These are phyloP conservation scores for Taxidea taxus DNA, from an alignment of 2,113 vertebrate genomes.

Conservation along the genomic window DNA sequence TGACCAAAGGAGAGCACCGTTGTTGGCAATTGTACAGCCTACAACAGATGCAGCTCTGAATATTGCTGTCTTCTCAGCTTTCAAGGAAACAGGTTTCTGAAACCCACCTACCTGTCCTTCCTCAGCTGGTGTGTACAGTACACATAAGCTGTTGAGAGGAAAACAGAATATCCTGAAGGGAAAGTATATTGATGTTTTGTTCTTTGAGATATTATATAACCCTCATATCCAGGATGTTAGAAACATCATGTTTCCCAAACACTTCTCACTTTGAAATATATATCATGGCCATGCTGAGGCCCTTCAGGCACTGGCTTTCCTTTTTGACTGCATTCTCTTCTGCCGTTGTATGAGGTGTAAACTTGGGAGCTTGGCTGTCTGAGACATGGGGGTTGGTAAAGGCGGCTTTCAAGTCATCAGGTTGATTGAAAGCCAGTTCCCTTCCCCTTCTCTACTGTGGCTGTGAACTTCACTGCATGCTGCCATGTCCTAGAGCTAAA, in stretches of 20 bases:
- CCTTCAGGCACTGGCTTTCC: background rate
- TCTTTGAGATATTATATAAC: background rate
- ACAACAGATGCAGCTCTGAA: background rate
- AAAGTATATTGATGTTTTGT: constrained; percentile 36
- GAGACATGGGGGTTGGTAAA: background rate
- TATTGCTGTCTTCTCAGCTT: constrained; percentile 31
- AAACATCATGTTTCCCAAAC: constrained; percentile 21
- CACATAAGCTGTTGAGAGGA: constrained; percentile 39
- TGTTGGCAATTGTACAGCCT: background rate
- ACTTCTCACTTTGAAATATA: constrained; percentile 27
- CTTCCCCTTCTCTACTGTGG: background rate
- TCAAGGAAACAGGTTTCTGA: constrained; percentile 5
- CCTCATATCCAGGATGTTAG: constrained; percentile 18
- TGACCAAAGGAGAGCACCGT: background rate
- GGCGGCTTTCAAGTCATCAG: background rate
- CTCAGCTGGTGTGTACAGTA: constrained; percentile 22
- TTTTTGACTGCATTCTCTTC: background rate
- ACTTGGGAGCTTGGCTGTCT: background rate
- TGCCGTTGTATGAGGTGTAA: background rate
- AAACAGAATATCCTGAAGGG: constrained; percentile 29
- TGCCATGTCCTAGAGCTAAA: background rate
- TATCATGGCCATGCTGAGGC: background rate
- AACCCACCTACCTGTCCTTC: constrained; percentile 22
- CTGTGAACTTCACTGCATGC: background rate
- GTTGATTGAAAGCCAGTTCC: background rate